Percentiles rank a stretch among this genome's conserved stretches.
These are phyloP conservation scores for Ptychoptera contaminata DNA, from an alignment of 2,888 invertebrate species.

Conservation along the genomic window DNA sequence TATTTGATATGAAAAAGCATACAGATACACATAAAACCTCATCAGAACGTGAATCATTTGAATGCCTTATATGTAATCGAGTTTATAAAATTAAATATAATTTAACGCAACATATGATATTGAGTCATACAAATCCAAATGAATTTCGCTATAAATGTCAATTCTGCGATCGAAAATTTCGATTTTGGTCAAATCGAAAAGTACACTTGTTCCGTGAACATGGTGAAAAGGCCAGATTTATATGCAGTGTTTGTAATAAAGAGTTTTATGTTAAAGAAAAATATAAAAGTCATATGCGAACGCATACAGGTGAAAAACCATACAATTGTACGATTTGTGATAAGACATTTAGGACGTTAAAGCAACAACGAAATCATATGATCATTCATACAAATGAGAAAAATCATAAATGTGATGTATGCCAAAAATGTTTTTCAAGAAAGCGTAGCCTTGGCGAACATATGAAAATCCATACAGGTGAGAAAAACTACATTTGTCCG, in stretches of 20 bases:
- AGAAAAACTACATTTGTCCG: no score
- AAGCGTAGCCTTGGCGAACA: no score
- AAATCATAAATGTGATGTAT: no score
- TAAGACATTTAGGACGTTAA: constrained; percentile 8
- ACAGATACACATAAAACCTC: no score
- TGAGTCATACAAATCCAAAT: constrained; percentile 8
- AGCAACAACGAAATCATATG: constrained; percentile 8
- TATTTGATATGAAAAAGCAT: no score
- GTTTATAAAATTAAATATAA: constrained; percentile 10
- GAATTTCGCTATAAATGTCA: constrained; percentile 9
- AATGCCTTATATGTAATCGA: constrained; percentile 8
- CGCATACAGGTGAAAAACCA: constrained; percentile 10
- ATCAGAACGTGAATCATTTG: constrained; percentile 5
- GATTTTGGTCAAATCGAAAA: no score
- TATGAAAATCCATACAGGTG: no score
- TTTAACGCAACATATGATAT: constrained; percentile 7
- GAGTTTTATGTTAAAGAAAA: no score
- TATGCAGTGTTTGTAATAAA: no score
- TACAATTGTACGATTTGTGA: constrained; percentile 7
- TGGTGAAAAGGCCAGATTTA: no score
- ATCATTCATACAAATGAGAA: constrained; percentile 4
- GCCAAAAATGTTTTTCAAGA: no score
- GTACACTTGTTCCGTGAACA: no score
- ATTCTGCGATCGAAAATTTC: constrained; percentile 3
- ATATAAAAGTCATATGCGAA: constrained; percentile 9